Evolutionary conservation across 2,113 vertebrate genomes (phyloP), one percentile per base, ranked within the genome.

Genomic region (Tetrao urogallus): DNA sequence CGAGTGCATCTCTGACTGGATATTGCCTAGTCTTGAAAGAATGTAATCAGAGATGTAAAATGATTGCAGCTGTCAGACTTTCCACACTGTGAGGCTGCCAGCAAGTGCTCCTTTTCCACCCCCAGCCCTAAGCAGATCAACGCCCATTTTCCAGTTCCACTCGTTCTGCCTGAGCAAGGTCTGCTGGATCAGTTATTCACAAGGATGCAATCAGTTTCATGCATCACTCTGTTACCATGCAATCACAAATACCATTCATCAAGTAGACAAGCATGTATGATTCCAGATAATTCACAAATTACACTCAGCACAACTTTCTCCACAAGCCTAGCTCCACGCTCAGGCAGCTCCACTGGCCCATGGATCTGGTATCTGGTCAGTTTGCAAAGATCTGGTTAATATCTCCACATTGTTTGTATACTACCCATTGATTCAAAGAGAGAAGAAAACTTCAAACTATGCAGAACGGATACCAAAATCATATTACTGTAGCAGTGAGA

Each of bases 341-440:
- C 42, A 11, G 20, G 45, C 90, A 30, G 32, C 42, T 77, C 18
- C 65, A 43, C 0, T 0, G 10, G 42, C 40, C 25, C 40, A 25
- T 0, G 1, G 56, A 82, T 30, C 60, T 65, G 25, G 22, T 32
- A 42, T 22, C 72, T 52, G 18, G 77, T 25, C 42, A 71, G 61
- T 64, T 20, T 28, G 32, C 30, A 56, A 42, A 61, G 38, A 50
- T 11, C 17, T 11, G 24, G 57, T 1, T 42, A 52, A 42, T 8
- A 30, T 30, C 32, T 72, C 48, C 58, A n/a, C 0, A 0, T 13
- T 40, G 8, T 42, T 52, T 60, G 38, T 42, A 77, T 11, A 2
- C 5, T 12, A 18, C 43, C 65, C 32, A 25, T 40, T 34, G 22
- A 76, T 34, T 63, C 38, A 47, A 32, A 67, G 27, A 86, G 30